Percentiles rank a stretch among this genome's conserved stretches.
Evolutionary conservation across 2,888 invertebrate genomes (phyloP).

Genomic region (Scaptomyza reducta): DNA sequence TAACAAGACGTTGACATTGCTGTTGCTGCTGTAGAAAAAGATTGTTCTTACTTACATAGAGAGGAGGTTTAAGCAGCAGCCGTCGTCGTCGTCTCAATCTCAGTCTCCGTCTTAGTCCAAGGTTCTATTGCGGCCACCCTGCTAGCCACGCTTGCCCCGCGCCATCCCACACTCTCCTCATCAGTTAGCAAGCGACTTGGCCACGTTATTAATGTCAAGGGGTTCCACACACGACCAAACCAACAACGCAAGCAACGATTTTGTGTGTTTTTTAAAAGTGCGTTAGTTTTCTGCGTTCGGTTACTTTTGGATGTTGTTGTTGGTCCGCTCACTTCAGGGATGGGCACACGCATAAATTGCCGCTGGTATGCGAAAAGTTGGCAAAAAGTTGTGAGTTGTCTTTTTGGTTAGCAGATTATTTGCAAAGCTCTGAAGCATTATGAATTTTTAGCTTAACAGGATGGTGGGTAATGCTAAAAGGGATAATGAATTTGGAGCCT

Average conservation of each 20-base stretch:
- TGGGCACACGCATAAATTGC: conserved; percentile 8
- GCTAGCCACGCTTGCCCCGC: background rate
- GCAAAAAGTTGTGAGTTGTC: background rate
- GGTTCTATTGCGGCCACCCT: conserved; percentile 67
- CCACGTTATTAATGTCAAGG: conserved; percentile 76
- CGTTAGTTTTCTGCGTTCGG: conserved; percentile 70
- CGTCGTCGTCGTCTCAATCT: background rate
- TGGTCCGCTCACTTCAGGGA: conserved; percentile 49
- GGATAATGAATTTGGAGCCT: background rate
- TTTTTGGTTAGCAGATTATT: background rate
- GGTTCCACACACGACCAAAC: conserved; percentile 75
- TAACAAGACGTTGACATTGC: conserved; percentile 72
- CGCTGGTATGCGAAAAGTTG: background rate
- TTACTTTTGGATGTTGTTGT: conserved; percentile 1
- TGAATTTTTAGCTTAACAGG: no score
- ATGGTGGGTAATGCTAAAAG: no score
- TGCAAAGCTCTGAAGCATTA: background rate
- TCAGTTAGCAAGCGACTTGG: conserved; percentile 49
- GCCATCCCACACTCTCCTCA: background rate
- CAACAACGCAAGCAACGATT: conserved; percentile 12
- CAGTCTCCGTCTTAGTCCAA: conserved; percentile 47
- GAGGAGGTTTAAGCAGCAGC: conserved; percentile 59
- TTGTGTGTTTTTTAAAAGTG: conserved; percentile 57
- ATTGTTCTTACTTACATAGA: conserved; percentile 59
- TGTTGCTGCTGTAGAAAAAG: conserved; percentile 26